phyloP scores from a whole-genome alignment of 2,797 vertebrate genomes.

The Arnoldichthys spilopterus region DNA sequence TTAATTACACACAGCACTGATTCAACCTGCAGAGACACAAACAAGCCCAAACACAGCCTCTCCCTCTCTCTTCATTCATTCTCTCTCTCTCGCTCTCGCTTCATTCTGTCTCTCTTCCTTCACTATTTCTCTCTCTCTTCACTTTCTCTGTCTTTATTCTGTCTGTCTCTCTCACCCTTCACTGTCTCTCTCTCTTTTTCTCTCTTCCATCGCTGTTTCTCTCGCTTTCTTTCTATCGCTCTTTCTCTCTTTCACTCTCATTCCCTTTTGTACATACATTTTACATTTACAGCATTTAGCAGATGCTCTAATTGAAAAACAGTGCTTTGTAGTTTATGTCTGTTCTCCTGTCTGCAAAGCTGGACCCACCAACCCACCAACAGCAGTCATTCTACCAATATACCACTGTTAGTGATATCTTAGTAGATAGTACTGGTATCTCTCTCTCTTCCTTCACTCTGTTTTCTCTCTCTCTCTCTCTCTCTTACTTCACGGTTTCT shows the following conservation, averaged over 20 bases:
- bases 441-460: neutral
- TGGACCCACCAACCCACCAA: too few relatives aligned
- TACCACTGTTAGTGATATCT: too few relatives aligned
- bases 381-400: too few relatives aligned
- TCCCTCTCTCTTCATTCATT: neutral
- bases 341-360: too few relatives aligned
- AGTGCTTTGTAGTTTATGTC: too few relatives aligned
- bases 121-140: neutral
- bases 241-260: neutral
- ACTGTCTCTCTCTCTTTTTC: neutral
- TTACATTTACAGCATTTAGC: too few relatives aligned
- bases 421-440: too few relatives aligned
- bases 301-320: too few relatives aligned
- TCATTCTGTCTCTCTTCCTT: neutral
- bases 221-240: neutral
- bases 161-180: neutral
- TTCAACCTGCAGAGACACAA: conserved; percentile 16
- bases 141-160: neutral
- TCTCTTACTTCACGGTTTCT: neutral
- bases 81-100: neutral
- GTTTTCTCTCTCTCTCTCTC: neutral
- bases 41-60: neutral
- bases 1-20: conserved; percentile 33
- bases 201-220: neutral
- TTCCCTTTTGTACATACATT: too few relatives aligned